Base-by-base conservation (phyloP, 2,113 vertebrate species). In the Callaeas wilsoni region DNA sequence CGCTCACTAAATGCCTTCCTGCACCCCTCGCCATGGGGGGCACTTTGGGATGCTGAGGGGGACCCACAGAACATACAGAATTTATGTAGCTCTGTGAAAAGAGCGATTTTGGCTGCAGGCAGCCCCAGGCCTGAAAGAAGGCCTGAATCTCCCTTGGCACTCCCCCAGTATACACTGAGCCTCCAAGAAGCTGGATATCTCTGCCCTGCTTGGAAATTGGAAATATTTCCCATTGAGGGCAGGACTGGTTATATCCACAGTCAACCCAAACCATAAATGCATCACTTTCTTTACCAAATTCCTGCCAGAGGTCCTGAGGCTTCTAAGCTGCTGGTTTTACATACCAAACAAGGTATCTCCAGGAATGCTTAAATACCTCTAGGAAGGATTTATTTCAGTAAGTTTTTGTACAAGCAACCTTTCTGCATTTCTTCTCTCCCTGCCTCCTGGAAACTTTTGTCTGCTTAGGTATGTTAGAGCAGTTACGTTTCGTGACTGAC, bases 401-500 rank as follows among this genome's bases (percentile, higher is more conserved):
- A 77, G 64, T 92, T 97, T 91, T n/a, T 55, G 32, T 23, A 21
- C 73, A 68, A 65, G 39, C 10, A 1, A 91, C 87, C 93, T 96
- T 96, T 74, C 47, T 52, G 57, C 44, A 56, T 94, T 93, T 75
- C 77, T 53, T 56, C 63, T 91, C 92, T 73, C 17, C 60, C 79
- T 93, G 64, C 93, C 69, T 91, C 85, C 64, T 92, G 89, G 92
- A 96, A 90, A 94, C 73, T 93, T 95, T 95, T 97, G 80, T 73
- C 97, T 96, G 84, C 90, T 96, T 73, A 94, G 95, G 97, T 93
- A 29, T 0, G 16, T 94, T 95, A 64, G 92, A 96, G 95, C 94
- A 97, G 97, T 98, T 98, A 98, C 98, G 97, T 97, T 98, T 99
- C 74, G 92, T 98, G 98, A 98, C 98, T 99, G 98, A 98, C 98